Evolutionary conservation across 2,113 vertebrate species (phyloP), one percentile per base, ranked within the genome.

Genomic region (Naja naja): DNA sequence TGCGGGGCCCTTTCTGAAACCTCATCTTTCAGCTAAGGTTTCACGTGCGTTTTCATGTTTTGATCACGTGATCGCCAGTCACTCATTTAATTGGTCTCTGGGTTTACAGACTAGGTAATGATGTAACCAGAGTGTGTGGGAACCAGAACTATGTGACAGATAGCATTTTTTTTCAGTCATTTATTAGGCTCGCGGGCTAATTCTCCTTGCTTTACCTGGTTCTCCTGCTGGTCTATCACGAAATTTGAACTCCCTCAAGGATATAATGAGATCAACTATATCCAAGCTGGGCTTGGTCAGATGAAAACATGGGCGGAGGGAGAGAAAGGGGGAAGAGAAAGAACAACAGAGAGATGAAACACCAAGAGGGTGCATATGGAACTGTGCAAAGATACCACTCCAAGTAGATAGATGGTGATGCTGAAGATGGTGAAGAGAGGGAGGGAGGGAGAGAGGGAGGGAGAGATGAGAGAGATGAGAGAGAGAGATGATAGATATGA

Each of bases 51-150:
- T 98, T 98, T 98, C 97, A 97, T 99, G 98, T 98, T 98, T 97
- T 97, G 97, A 98, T 99, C 99, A 99, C 97, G 97, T 99, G 99
- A 99, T 97, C 14, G 93, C 56, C 92, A 96, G 95, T 97, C 96
- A 69, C 92, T 93, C 95, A 93, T 95, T 95, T 97, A 95, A 99
- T 99, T 99, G 99, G 99, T 97, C 98, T 98, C 97, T 95, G 96
- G 90, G 96, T 98, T 98, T 97, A 96, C 96, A 98, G 98, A 98
- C 98, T 98, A 98, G 97, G 98, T 99, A 99, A 99, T 99, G 99
- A 99, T 99, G 99, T 99, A 99, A 99, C 99, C 97, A 98, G 99
- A 99, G 99, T 98, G 99, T 99, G 99, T 99, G 99, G 99, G 99
- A 99, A 99, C 98, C 97, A 97, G 98, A 97, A 98, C 97, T 97